Conservation (phyloP, 2,113 vertebrate species). For the Mus spicilegus region DNA sequence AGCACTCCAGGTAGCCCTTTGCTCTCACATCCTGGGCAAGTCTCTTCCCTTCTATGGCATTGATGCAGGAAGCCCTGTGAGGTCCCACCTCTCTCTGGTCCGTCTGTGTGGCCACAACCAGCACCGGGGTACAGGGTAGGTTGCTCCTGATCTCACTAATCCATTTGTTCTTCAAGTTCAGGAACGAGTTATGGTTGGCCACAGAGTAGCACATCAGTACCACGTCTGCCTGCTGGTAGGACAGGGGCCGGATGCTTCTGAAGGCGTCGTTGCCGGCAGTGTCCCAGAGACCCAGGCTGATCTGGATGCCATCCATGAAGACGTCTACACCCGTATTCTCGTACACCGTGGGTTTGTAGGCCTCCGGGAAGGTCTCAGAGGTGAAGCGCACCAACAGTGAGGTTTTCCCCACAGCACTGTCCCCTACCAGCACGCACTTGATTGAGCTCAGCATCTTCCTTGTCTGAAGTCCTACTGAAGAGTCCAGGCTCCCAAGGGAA, state of each 20-base stretch:
- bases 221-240: constrained; percentile 97
- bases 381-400: constrained; percentile 96
- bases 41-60: constrained; percentile 89
- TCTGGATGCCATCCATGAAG: constrained; percentile 96
- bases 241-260: constrained; percentile 93
- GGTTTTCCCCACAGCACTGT: constrained; percentile 96
- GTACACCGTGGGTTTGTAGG: constrained; percentile 96
- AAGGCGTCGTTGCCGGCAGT: constrained; percentile 95
- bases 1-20: constrained; percentile 97
- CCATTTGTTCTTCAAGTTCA: constrained; percentile 94
- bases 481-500: constrained; percentile 2
- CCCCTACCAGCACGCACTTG: constrained; percentile 97
- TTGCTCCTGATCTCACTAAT: constrained; percentile 91
- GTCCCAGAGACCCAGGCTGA: constrained; percentile 98
- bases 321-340: constrained; percentile 97
- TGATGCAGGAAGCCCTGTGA: constrained; percentile 89
- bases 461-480: background rate
- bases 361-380: constrained; percentile 96
- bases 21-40: constrained; percentile 93
- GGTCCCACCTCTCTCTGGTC: constrained; percentile 93
- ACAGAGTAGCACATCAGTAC: constrained; percentile 97
- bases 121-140: constrained; percentile 92
- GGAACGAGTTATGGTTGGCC: constrained; percentile 93
- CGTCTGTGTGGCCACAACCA: constrained; percentile 96
- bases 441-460: constrained; percentile 90